These are phyloP conservation scores for Crypturellus tataupa DNA, from an alignment of 2,797 vertebrate genomes.

Conservation along the genomic window DNA sequence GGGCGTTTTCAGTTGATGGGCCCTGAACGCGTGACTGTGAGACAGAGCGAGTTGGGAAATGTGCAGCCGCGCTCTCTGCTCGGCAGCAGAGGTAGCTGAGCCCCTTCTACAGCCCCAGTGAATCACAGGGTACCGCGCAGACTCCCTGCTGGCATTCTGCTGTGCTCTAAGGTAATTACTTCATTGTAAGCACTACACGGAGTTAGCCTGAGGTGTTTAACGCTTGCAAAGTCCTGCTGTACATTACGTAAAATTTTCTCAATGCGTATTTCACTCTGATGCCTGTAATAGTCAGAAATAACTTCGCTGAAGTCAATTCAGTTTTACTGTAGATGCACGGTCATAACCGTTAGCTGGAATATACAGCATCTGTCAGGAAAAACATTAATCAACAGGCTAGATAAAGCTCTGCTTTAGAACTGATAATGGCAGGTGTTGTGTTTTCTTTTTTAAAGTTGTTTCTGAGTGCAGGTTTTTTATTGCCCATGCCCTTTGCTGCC, in stretches of 20 bases:
- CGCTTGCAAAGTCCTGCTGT: background rate
- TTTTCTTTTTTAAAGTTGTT: background rate
- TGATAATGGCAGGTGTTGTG: background rate
- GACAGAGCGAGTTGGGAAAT: background rate
- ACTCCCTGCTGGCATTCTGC: too few species aligned
- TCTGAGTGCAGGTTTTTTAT: conserved; percentile 23
- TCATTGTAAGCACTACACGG: background rate
- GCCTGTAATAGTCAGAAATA: background rate
- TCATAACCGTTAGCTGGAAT: background rate
- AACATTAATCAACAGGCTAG: background rate
- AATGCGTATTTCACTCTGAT: background rate
- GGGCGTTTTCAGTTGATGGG: background rate
- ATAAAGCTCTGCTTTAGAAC: background rate
- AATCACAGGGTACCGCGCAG: background rate
- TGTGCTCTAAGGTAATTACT: background rate
- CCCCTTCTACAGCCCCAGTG: background rate
- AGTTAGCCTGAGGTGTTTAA: background rate
- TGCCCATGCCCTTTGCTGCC: conserved; percentile 8
- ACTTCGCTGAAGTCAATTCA: background rate
- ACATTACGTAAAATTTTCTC: background rate
- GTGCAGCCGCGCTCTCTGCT: background rate
- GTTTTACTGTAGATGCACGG: background rate
- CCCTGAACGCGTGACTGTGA: fast-evolving
- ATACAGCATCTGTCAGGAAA: background rate
- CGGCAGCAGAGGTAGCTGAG: background rate